Conservation (phyloP, 2,888 invertebrate genomes). For the Sylvicola fuscatus region DNA sequence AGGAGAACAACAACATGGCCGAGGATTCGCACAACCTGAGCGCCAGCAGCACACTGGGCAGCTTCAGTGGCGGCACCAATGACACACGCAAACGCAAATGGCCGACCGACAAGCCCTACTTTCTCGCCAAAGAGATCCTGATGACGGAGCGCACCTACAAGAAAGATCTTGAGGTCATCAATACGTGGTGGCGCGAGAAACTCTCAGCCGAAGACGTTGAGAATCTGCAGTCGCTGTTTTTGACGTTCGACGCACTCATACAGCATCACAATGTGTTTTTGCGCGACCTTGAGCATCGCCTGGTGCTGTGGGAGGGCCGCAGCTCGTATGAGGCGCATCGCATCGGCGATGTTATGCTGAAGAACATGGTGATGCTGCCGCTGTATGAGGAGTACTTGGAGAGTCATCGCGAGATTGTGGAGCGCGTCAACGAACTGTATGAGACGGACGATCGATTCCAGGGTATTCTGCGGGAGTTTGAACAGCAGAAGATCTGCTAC, state of each 20-base stretch:
- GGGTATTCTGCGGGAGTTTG: constrained; percentile 53
- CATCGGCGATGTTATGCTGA: constrained; percentile 55
- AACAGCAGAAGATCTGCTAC: constrained; percentile 67
- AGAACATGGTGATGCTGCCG: constrained; percentile 39
- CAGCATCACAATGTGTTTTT: constrained; percentile 65
- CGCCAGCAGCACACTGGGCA: constrained; percentile 1
- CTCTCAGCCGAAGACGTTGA: constrained; percentile 35
- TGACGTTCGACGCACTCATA: constrained; percentile 61
- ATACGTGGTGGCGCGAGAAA: constrained; percentile 62
- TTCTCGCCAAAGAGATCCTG: constrained; percentile 76
- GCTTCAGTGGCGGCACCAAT: constrained; percentile 6
- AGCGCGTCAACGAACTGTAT: constrained; percentile 58
- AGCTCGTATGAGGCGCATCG: constrained; percentile 32
- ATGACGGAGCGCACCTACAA: constrained; percentile 94
- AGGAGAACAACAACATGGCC: too few relatives aligned
- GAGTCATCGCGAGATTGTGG: constrained; percentile 53
- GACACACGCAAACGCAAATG: constrained; percentile 21
- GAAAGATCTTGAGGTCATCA: constrained; percentile 80
- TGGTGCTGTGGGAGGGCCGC: constrained; percentile 52
- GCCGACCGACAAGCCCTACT: constrained; percentile 53
- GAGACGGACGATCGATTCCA: constrained; percentile 47
- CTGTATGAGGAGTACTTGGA: constrained; percentile 53
- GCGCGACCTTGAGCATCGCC: constrained; percentile 52
- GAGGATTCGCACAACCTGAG: too few relatives aligned
- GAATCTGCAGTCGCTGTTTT: constrained; percentile 28